Percentiles rank a stretch among this genome's conserved stretches.
Conservation (phyloP, 2,797 vertebrate species). For the Catharus ustulatus region DNA sequence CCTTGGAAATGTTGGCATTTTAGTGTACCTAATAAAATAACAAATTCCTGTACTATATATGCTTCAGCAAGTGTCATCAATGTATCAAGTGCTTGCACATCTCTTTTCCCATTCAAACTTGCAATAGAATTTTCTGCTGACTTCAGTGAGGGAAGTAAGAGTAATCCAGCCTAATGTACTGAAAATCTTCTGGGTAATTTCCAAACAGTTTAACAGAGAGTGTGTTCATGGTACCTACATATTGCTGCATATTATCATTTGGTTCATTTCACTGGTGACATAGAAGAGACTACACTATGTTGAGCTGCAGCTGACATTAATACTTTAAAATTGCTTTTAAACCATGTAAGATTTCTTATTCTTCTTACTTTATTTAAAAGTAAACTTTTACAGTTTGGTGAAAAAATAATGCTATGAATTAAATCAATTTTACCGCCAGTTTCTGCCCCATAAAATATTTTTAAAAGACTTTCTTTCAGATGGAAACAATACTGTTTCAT, state of each 20-base stretch:
- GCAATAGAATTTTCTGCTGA: not conserved
- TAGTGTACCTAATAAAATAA: not conserved
- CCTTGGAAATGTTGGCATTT: not conserved
- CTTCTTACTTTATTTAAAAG: not conserved
- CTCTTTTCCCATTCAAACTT: not conserved
- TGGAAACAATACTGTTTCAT: conserved; percentile 56
- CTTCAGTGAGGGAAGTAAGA: not conserved
- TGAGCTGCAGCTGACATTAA: not conserved
- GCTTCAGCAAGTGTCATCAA: not conserved
- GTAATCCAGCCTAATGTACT: not conserved
- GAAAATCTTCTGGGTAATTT: not conserved
- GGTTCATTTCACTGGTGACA: not conserved
- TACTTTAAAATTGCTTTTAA: not conserved
- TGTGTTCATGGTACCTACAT: not conserved
- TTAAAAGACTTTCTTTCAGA: not conserved
- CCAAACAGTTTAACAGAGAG: not conserved
- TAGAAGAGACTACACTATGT: not conserved
- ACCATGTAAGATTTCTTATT: not conserved
- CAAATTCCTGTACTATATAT: not conserved
- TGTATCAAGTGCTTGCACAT: not conserved
- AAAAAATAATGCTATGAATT: not conserved
- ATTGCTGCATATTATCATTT: not conserved
- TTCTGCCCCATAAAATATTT: not conserved
- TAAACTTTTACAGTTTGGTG: not conserved
- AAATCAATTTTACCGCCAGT: not conserved